phyloP scores from a whole-genome alignment of 2,888 invertebrate species.

The Philereme transversata region DNA sequence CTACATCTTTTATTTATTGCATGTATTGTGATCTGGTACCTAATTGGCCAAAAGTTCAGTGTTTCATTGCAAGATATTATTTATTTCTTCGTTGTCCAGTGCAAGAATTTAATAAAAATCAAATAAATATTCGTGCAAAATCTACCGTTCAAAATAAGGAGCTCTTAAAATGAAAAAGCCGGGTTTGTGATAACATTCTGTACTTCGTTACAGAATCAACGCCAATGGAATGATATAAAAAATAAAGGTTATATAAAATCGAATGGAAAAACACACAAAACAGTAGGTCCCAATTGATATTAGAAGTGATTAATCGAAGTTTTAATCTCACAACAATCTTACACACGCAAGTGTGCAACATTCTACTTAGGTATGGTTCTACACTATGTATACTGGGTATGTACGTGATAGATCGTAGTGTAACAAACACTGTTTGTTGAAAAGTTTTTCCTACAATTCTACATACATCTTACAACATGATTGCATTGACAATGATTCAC shows the following conservation, averaged over 20 bases:
- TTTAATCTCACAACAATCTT: constrained; percentile 9
- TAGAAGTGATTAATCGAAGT: too few relatives aligned
- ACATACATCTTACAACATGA: constrained; percentile 14
- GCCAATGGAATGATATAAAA: constrained; percentile 10
- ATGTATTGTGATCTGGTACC: constrained; percentile 39
- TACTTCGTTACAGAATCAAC: too few relatives aligned
- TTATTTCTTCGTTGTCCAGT: constrained; percentile 17
- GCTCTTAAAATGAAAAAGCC: constrained; percentile 6
- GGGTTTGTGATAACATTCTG: constrained; percentile 2
- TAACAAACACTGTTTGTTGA: not conserved
- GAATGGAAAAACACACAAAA: constrained; percentile 13
- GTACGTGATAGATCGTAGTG: constrained; percentile 1
- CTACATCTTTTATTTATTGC: constrained; percentile 46
- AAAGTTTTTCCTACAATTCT: constrained; percentile 21
- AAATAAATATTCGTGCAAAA: constrained; percentile 10
- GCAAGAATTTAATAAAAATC: constrained; percentile 5
- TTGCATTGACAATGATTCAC: constrained; percentile 21
- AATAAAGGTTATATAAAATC: constrained; percentile 5
- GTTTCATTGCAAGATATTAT: constrained; percentile 12
- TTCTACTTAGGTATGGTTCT: constrained; percentile 5
- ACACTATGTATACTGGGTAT: constrained; percentile 8
- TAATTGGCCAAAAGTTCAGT: constrained; percentile 6
- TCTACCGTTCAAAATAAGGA: constrained; percentile 5
- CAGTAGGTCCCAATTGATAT: not conserved
- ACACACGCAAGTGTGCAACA: constrained; percentile 7